Evolutionary conservation across 2,113 vertebrate species (phyloP), one percentile per base, ranked within the genome.

Genomic region (Polypterus senegalus): DNA sequence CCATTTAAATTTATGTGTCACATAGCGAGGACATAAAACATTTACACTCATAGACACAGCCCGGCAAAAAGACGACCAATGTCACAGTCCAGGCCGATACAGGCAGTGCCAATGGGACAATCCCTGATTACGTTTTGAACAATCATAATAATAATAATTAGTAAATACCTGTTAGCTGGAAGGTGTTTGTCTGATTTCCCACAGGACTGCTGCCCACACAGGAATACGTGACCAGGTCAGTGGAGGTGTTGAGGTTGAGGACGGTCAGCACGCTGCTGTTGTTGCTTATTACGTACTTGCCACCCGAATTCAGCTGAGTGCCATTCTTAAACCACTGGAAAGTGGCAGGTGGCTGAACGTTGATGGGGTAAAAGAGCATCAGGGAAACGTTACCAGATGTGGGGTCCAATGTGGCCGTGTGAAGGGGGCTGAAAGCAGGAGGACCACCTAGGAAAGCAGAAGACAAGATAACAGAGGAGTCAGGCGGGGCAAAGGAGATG

Each of bases 121-220:
- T 27, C n/a, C n/a, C n/a, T n/a, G n/a, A n/a, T n/a, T n/a, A 27
- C 27, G 27, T 27, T 27, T 27, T 27, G 27, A 27, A 27, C 27
- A 27, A 27, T 27, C 27, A 27, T 27, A 27, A 27, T 27, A 27
- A 27, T 27, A 27, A 27, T 27, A 27, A 27, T 27, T 27, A 27
- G 27, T 4, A 6, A 27, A 1, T 68, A 84, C 83, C 81, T 67
- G 10, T 64, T 5, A 84, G 46, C 5, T 61, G 61, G 1, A 74
- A 59, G 8, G 60, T 11, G 11, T 51, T 60, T 0, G 7, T 69
- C 61, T 63, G 62, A 54, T 48, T 65, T 47, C 81, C 76, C 46
- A 84, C 71, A 4, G 74, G 73, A 59, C 82, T 86, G 54, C 7
- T 45, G 55, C 73, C 71, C 9, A 47, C 64, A 61, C 81, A 81